Percentiles rank a stretch among this genome's conserved stretches.
Conservation (phyloP, 2,888 invertebrate genomes). For the Apamea monoglypha region DNA sequence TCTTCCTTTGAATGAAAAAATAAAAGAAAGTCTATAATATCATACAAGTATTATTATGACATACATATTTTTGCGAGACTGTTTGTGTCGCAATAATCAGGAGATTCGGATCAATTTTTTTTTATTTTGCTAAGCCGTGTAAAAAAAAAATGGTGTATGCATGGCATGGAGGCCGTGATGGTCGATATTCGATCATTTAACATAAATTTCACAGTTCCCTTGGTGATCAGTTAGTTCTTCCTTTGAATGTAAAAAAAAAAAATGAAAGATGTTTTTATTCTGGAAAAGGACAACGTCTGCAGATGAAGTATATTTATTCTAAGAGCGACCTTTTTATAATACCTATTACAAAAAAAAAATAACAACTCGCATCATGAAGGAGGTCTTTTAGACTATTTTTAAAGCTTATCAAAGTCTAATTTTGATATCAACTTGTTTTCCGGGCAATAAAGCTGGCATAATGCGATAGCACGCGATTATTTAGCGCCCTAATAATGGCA, state of each 20-base stretch:
- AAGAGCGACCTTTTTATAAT: background rate
- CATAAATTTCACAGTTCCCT: background rate
- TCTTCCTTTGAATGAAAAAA: background rate
- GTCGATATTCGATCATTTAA: background rate
- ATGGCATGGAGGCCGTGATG: background rate
- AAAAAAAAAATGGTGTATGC: background rate
- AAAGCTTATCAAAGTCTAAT: background rate
- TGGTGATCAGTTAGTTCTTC: background rate
- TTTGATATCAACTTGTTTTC: background rate
- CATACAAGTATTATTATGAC: background rate
- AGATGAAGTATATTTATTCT: background rate
- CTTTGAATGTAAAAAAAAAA: background rate
- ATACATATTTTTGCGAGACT: background rate
- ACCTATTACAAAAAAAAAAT: background rate
- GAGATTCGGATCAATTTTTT: background rate
- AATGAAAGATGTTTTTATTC: background rate
- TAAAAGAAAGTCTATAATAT: background rate
- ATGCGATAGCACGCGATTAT: background rate
- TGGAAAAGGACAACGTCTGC: background rate
- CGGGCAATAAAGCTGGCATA: background rate
- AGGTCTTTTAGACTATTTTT: background rate
- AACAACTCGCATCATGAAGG: background rate
- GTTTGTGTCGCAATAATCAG: background rate
- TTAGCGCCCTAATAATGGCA: background rate
- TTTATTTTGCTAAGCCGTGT: background rate